Base-by-base conservation (phyloP, 2,888 invertebrate genomes). In the Cheilosia vulpina region DNA sequence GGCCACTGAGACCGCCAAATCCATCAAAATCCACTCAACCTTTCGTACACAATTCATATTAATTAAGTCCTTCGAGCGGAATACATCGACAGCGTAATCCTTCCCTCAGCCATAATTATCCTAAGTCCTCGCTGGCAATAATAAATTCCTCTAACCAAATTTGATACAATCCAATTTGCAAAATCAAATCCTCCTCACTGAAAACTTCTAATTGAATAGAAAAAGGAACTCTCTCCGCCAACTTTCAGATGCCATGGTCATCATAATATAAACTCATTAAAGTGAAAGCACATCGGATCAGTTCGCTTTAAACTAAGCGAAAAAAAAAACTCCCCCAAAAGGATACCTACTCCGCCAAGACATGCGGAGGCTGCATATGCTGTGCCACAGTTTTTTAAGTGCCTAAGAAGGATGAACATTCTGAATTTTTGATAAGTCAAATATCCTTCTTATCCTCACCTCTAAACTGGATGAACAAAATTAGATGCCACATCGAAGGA, bases 91-190 rank as follows among this genome's bases (percentile, higher is more conserved):
- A 62, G 53, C 43, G 15, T 75, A 79, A 84, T 79, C 69, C 69
- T 27, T 63, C 45, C 53, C 58, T 66, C 34, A 52, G 62, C 43
- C 57, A 68, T 78, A 79, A 79, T 83, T 79, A 75, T 75, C 73
- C 24, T 69, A 73, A 69, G 75, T 63, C 68, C 69, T 69, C 58
- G 63, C 68, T 47, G 43, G 19, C 57, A 69, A 78, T 73, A 52
- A 78, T 73, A 63, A 68, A 78, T 78, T 68, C 57, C 19, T 57
- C 58, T 78, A 78, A 83, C 73, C 50, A 68, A 78, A 68, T 83
- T 78, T 83, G 83, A 83, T 83, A 79, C 83, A 79, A 83, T 53
- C 68, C 79, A 79, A 73, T 83, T 84, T 84, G 79, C 63, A 75
- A 79, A 27, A 84, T 84, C 83, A 84, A 79, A 79, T 47, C 34